Evolutionary conservation across 2,888 invertebrate species (phyloP), one percentile per base, ranked within the genome.

Genomic region (Elysia crispata): DNA sequence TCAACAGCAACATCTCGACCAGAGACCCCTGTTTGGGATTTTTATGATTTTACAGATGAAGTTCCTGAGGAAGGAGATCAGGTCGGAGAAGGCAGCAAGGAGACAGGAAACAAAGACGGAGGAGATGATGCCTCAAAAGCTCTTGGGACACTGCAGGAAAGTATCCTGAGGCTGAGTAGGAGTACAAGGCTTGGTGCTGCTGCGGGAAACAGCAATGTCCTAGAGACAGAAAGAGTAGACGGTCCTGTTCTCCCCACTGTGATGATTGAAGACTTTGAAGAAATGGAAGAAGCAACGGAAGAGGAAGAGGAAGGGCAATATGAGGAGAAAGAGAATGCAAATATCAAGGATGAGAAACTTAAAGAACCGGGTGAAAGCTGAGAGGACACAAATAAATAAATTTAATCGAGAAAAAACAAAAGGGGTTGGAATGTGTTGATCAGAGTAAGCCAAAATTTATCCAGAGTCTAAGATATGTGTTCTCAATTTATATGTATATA

Each of bases 1-100:
- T 84, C 82, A 15, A 76, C 81, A 0, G 28, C 81, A 64, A 70
- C 83, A 20, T 86, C 87, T 25, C 82, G 89, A 41, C 87, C 89
- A 54, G 87, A 88, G 74, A 87, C 88, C 1, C 89, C 89, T 20
- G 83, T 86, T 0, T 89, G 89, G 88, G 88, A 88, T 82, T 87
- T 86, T 76, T 89, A 88, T 78, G 88, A 89, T 69, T 83, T 85
- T 62, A 82, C 81, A 30, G 77, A 79, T n/a, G 81, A 81, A 28
- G 41, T 41, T 41, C 41, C 41, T 41, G 41, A 41, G 41, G 11
- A 3, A 11, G 79, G 75, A 1, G 77, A 72, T 18, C 23, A 54
- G 28, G 74, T 77, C 31, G 20, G 15, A 25, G 33, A 23, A 13
- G 50, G 57, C 25, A 18, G 75, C n/a, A 57, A 25, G 31, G 23